Evolutionary conservation across 2,113 vertebrate species (phyloP), one percentile per base, ranked within the genome.

Genomic region (Pitta sordida): DNA sequence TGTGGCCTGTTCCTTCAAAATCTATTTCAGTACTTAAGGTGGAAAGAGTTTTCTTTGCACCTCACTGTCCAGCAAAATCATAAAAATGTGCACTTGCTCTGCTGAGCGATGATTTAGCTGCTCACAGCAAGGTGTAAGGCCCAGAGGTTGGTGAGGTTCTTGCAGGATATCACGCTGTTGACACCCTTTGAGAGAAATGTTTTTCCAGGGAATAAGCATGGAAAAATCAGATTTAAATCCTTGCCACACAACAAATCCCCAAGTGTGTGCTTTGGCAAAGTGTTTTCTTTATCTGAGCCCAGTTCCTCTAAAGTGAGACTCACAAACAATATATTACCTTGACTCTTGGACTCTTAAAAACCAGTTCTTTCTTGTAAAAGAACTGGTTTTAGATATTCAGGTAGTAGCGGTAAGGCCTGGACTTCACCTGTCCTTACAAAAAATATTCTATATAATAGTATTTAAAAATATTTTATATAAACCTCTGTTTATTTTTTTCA

Each of bases 251-350:
- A 58, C 10, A 73, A 49, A 76, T 9, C 49, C 14, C 9, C 34
- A 5, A 24, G 7, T 0, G 1, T 24, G 15, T 0, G 0, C 14
- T 86, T 62, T 68, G 41, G n/a, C 19, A 44, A 71, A 81, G 19
- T 3, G 21, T 48, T 86, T 74, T 55, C 21, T 63, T 78, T 41
- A 36, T 12, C 53, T 20, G 15, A 79, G 58, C 24, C 69, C 74
- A 27, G 51, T 19, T 68, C 7, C n/a, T 52, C 24, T 34, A 36
- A 76, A 79, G 23, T 20, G n/a, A 83, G 21, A 24, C 1, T 75
- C 15, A 24, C 27, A n/a, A 80, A 15, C 7, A 73, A 56, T 9
- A 3, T 29, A 23, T 27, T 30, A 16, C 16, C 32, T 68, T 60
- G 49, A 62, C 11, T 60, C 7, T 30, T 1, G 62, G 46, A 74